Base-by-base conservation (phyloP, 2,888 invertebrate species). In the Onchidella celtica region DNA sequence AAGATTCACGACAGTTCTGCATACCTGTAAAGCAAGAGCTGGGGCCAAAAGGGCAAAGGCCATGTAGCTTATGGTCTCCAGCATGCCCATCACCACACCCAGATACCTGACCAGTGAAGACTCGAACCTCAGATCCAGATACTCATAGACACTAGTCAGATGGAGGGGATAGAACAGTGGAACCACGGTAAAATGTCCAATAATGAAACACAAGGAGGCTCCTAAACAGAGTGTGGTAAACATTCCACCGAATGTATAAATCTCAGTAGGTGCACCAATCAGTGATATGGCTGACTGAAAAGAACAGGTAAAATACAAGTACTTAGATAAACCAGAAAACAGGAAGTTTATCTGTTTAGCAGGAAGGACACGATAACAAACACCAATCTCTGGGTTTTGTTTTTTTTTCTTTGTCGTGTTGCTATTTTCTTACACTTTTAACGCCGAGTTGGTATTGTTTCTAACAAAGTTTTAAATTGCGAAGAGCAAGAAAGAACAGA, bases 101-200 rank as follows among this genome's bases (percentile, higher is more conserved):
- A 86, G 70, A 9, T 86, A 70, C 21, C 88, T 84, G 0, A 88
- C 86, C 0, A 83, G 65, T 55, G 83, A 75, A 9, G 89, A 89
- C 3, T 87, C 59, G 79, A 84, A 89, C 34, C 89, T 76, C 11
- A 86, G 70, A 27, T 82, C 83, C 3, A 88, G 82, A 72, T 89
- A 89, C 87, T 89, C 88, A 69, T 88, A 88, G 1, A 87, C 70
- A 66, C 89, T 89, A n/a, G 87, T 88, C 17, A 89, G 73, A 32
- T 83, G 84, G 27, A 89, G 82, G 0, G 88, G 88, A 63, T 88
- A 86, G 3, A 88, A 36, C 29, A 89, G 78, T 2, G 88, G 89
- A 0, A 88, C 82, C 4, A 87, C 82, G 2, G 86, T 82, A 61
- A 79, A 83, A 0, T 70, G 72, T 32, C 86, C 86, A 9, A 87